Evolutionary conservation across 2,888 invertebrate genomes (phyloP).

Genomic region (Alloscopus bannaensis): DNA sequence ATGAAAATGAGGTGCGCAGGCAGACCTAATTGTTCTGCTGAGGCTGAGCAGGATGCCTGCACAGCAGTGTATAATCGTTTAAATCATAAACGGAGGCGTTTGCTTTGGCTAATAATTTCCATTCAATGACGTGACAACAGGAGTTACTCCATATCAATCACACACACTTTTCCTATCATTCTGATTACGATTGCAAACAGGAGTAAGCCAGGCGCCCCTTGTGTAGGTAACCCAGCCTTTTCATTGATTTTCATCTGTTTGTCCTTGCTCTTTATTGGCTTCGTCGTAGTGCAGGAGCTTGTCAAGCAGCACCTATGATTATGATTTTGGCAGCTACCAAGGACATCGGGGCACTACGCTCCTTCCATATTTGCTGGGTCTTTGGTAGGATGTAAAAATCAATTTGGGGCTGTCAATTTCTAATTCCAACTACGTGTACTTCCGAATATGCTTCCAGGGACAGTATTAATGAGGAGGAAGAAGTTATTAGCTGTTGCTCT

Average conservation of each 20-base stretch:
- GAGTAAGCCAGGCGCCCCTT: too few relatives aligned
- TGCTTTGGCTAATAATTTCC: background rate
- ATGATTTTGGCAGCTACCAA: constrained; percentile 48
- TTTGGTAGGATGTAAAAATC: background rate
- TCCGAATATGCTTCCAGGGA: background rate
- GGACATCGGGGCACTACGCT: background rate
- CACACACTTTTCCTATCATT: background rate
- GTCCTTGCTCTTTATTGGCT: constrained; percentile 14
- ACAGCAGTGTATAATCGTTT: background rate
- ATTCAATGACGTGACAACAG: constrained; percentile 6
- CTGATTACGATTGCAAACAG: background rate
- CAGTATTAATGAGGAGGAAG: background rate
- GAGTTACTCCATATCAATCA: constrained; percentile 10
- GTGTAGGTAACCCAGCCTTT: background rate
- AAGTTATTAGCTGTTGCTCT: background rate
- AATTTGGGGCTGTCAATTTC: background rate
- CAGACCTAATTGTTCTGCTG: background rate
- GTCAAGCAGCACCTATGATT: constrained; percentile 24
- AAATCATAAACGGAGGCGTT: constrained; percentile 11
- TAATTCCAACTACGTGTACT: background rate
- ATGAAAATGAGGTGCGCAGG: background rate
- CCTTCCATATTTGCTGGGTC: background rate
- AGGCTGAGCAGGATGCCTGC: background rate
- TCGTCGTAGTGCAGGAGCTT: constrained; percentile 31
- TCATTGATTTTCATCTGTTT: background rate